Evolutionary conservation across 2,888 invertebrate species (phyloP).

Genomic region (Dryobotodes eremita): DNA sequence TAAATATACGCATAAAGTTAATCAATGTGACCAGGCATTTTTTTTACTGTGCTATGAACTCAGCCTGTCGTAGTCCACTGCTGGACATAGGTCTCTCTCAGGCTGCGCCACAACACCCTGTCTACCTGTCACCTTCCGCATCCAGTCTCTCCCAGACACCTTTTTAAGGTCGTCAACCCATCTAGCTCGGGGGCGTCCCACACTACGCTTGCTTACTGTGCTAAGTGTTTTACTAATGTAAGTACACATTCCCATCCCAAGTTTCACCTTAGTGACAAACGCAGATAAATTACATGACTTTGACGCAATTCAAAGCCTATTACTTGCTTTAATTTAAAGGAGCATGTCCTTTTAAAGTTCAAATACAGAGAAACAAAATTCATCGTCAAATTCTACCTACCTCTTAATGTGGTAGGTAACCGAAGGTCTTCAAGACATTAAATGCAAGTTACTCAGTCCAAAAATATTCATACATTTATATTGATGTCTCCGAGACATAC

Average conservation of each 20-base stretch:
- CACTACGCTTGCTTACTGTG: background rate
- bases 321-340: background rate
- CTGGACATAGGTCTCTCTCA: background rate
- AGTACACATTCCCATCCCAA: too few species aligned
- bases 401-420: slow-evolving; percentile 38
- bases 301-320: background rate
- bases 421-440: slow-evolving; percentile 52
- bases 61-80: background rate
- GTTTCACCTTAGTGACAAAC: background rate
- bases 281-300: background rate
- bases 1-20: background rate
- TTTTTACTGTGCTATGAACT: background rate
- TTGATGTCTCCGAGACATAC: slow-evolving; percentile 59
- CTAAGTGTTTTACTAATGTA: background rate
- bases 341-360: slow-evolving; percentile 23
- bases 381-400: slow-evolving; percentile 18
- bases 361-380: slow-evolving; percentile 25
- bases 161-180: background rate
- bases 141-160: background rate
- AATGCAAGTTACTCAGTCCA: slow-evolving; percentile 51
- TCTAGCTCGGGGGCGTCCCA: background rate
- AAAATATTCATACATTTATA: slow-evolving; percentile 60
- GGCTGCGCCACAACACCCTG: too few species aligned
- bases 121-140: background rate
- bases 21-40: background rate